These are phyloP conservation scores for Tor tambroides DNA, from an alignment of 2,113 vertebrate genomes.

Conservation along the genomic window DNA sequence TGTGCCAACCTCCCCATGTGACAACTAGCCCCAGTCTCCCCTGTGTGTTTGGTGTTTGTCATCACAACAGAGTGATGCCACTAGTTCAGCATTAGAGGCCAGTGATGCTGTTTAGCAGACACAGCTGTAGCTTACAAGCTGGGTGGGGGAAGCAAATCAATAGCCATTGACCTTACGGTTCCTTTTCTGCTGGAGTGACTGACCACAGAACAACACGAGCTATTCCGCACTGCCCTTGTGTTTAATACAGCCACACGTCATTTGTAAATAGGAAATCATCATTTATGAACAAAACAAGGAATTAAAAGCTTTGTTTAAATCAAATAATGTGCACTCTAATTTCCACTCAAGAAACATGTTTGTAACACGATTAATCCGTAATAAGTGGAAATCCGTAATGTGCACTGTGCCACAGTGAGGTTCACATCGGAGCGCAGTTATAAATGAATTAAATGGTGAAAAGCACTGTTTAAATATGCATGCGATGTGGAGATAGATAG, in stretches of 20 bases:
- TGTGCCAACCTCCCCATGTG: background rate
- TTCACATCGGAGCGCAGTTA: slow-evolving; percentile 54
- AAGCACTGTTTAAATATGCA: slow-evolving; percentile 74
- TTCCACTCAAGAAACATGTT: slow-evolving; percentile 60
- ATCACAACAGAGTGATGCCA: slow-evolving; percentile 25
- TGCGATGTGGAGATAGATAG: slow-evolving; percentile 59
- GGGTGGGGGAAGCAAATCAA: slow-evolving; percentile 72
- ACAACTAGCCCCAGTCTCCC: background rate
- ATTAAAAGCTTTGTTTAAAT: slow-evolving; percentile 38
- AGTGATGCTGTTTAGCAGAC: slow-evolving; percentile 38
- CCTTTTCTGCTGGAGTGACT: slow-evolving; percentile 64
- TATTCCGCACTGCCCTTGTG: slow-evolving; percentile 48
- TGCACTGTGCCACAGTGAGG: slow-evolving; percentile 69
- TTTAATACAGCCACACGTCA: slow-evolving; percentile 21
- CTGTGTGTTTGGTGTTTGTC: background rate
- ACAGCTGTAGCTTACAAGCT: slow-evolving; percentile 52
- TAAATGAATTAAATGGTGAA: slow-evolving; percentile 58
- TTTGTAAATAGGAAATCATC: background rate
- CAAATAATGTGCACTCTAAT: slow-evolving; percentile 55
- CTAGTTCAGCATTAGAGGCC: background rate
- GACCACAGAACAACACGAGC: slow-evolving; percentile 65
- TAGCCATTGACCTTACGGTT: slow-evolving; percentile 73
- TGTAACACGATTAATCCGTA: slow-evolving; percentile 69
- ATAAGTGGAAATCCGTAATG: slow-evolving; percentile 67
- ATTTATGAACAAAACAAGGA: background rate